These are phyloP conservation scores for Saccostrea glomerata DNA, from an alignment of 1,140 invertebrate genomes.

Conservation along the genomic window DNA sequence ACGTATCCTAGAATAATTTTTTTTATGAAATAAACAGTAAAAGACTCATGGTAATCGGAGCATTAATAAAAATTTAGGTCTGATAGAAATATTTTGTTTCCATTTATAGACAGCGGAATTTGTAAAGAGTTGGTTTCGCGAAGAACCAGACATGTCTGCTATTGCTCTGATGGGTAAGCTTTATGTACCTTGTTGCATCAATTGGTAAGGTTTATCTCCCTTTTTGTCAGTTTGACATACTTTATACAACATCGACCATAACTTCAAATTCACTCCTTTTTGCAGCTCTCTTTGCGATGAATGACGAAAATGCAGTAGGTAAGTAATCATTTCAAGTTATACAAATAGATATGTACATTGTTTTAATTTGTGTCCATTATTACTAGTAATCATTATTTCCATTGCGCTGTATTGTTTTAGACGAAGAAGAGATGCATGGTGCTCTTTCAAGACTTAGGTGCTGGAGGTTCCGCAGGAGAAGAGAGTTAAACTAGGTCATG, in stretches of 20 bases:
- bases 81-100: neutral
- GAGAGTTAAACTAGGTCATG: neutral
- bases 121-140: constrained; percentile 9
- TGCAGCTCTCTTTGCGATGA: constrained; percentile 25
- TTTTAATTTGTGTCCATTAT: neutral
- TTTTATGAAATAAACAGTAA: too few species aligned
- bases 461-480: constrained; percentile 14
- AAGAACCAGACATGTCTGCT: constrained; percentile 22
- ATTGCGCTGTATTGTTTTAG: neutral
- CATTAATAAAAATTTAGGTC: neutral
- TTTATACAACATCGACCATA: neutral
- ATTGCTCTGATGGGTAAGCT: neutral
- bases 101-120: constrained; percentile 1
- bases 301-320: constrained; percentile 15
- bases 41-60: too few species aligned
- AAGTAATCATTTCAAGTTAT: neutral
- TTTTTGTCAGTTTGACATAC: neutral
- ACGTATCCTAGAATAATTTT: too few species aligned
- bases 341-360: neutral
- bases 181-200: neutral
- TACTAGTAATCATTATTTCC: neutral
- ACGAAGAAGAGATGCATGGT: neutral
- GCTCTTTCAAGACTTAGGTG: neutral
- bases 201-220: neutral
- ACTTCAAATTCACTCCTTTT: neutral